Conservation (phyloP, 2,113 vertebrate genomes). For the Noturus placidus region DNA sequence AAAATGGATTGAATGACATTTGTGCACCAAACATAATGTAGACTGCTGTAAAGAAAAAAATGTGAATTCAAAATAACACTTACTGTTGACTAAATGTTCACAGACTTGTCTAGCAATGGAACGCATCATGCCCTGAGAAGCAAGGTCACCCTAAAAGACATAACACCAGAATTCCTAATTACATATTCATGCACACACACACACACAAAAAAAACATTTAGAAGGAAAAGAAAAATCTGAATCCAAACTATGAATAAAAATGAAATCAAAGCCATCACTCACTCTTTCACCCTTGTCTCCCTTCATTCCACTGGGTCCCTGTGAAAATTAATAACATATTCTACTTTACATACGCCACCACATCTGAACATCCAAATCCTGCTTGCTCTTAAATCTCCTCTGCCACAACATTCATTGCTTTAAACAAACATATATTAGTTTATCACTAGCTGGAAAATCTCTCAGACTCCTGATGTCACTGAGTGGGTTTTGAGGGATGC, state of each 20-base stretch:
- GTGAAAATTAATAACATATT: constrained; percentile 60
- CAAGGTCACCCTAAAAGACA: constrained; percentile 85
- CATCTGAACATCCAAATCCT: constrained; percentile 26
- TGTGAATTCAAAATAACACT: constrained; percentile 40
- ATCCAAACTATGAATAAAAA: background rate
- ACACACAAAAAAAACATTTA: background rate
- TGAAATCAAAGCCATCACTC: constrained; percentile 67
- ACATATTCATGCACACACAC: background rate
- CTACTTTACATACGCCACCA: constrained; percentile 10
- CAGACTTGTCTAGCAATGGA: constrained; percentile 96
- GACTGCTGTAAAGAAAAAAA: background rate
- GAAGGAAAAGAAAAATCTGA: background rate
- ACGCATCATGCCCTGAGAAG: constrained; percentile 97
- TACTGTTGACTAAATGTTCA: constrained; percentile 90
- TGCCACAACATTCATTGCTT: constrained; percentile 14
- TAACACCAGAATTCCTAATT: constrained; percentile 12
- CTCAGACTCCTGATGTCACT: constrained; percentile 6
- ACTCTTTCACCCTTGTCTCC: constrained; percentile 97
- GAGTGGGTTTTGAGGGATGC: constrained; percentile 8
- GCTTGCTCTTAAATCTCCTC: background rate
- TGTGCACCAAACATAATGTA: background rate
- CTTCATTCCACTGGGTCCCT: constrained; percentile 84
- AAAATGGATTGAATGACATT: background rate
- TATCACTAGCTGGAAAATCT: constrained; percentile 25
- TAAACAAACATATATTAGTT: constrained; percentile 25